Conservation (phyloP, 2,888 invertebrate species). For the Pseudanteris insignis region DNA sequence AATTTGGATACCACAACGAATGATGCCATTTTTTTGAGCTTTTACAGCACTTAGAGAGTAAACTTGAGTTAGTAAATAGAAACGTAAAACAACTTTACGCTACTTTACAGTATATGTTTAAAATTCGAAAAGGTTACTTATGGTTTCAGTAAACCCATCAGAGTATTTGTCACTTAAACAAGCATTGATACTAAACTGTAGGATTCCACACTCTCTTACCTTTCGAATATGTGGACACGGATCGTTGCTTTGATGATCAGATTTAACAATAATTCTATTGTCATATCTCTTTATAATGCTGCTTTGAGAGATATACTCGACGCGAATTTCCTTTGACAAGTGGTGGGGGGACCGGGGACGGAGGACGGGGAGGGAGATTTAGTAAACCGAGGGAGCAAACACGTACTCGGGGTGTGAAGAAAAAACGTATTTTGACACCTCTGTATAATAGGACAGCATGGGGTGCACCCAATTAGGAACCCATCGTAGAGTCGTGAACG, state of each 20-base stretch:
- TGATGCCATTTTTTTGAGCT: no score
- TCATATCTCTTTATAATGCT: constrained; percentile 54
- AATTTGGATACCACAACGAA: no score
- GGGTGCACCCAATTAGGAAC: constrained; percentile 64
- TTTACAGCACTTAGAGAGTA: no score
- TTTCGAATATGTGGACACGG: constrained; percentile 17
- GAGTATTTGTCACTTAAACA: neutral
- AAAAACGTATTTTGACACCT: constrained; percentile 65
- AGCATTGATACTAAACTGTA: constrained; percentile 6
- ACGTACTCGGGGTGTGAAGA: constrained; percentile 45
- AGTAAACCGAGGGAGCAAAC: constrained; percentile 30
- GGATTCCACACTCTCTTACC: constrained; percentile 16
- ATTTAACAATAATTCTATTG: constrained; percentile 54
- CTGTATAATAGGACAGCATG: constrained; percentile 62
- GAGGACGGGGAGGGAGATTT: neutral
- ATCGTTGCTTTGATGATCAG: constrained; percentile 35
- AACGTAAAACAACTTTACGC: no score
- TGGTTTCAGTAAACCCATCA: no score
- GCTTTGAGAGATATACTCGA: constrained; percentile 55
- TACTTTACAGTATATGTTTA: no score
- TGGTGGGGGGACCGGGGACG: neutral
- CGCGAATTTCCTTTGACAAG: neutral
- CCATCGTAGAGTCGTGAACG: constrained; percentile 57
- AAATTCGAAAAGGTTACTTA: no score
- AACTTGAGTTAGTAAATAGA: no score